Percentiles rank a stretch among this genome's conserved stretches.
These are phyloP conservation scores for Trogon melanurus DNA, from an alignment of 2,113 vertebrate genomes.

Conservation along the genomic window DNA sequence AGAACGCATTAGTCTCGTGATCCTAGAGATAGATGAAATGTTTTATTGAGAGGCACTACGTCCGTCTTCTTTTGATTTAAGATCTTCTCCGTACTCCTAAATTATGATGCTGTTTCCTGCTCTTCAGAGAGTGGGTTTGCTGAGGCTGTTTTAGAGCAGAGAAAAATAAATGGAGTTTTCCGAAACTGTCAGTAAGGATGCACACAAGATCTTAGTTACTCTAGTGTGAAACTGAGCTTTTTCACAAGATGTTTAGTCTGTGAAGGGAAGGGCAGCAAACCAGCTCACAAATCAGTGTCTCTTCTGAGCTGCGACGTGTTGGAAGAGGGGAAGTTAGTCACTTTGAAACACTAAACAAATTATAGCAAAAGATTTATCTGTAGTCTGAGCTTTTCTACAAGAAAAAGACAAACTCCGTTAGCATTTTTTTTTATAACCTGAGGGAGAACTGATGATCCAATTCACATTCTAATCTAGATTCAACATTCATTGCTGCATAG, in stretches of 20 bases:
- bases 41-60: not conserved
- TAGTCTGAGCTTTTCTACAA: not conserved
- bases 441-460: not conserved
- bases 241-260: not conserved
- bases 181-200: not conserved
- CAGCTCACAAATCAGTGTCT: not conserved
- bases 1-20: slow-evolving; percentile 7
- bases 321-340: not conserved
- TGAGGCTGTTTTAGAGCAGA: not conserved
- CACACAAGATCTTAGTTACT: not conserved
- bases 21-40: not conserved
- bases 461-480: slow-evolving; percentile 27
- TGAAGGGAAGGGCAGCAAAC: not conserved
- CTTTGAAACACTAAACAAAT: not conserved
- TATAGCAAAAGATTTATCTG: not conserved
- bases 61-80: not conserved
- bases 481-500: not conserved
- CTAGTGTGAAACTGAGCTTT: not conserved
- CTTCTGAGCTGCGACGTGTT: slow-evolving; percentile 1
- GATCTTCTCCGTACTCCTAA: not conserved
- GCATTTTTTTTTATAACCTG: not conserved
- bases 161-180: slow-evolving; percentile 6
- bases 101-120: slow-evolving; percentile 3
- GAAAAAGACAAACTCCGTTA: not conserved
- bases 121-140: not conserved